Conservation (phyloP, 2,797 vertebrate genomes). For the Thunnus albacares region DNA sequence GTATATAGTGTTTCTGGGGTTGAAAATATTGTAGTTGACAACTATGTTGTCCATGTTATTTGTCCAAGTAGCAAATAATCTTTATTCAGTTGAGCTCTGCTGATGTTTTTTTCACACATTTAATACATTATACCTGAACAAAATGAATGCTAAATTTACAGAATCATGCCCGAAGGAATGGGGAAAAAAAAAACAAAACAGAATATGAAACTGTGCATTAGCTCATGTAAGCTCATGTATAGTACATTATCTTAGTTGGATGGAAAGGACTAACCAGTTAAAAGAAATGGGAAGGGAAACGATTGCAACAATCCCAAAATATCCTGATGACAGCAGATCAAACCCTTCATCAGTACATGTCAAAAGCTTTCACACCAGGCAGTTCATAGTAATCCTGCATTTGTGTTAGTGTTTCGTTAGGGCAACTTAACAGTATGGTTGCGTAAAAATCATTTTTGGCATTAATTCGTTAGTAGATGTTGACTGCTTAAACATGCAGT, state of each 20-base stretch:
- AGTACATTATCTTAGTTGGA: conserved; percentile 1
- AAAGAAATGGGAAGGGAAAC: conserved; percentile 8
- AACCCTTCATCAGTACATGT: not conserved
- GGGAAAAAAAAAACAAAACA: not conserved
- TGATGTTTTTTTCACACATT: not conserved
- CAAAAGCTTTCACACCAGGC: not conserved
- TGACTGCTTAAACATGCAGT: conserved; percentile 16
- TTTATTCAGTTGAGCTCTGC: not conserved
- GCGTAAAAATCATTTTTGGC: not conserved
- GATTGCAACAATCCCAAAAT: not conserved
- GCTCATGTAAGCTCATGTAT: conserved; percentile 34
- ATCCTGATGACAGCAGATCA: not conserved
- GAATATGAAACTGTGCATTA: conserved; percentile 12
- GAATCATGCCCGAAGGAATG: not conserved
- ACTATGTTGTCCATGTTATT: conserved; percentile 4
- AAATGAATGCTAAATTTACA: not conserved
- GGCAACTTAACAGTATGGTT: not conserved
- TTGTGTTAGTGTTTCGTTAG: not conserved
- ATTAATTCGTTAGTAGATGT: not conserved
- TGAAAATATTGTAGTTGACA: conserved; percentile 3
- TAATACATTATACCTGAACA: not conserved
- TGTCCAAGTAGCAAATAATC: conserved; percentile 11
- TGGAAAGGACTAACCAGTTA: not conserved
- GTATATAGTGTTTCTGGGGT: conserved; percentile 12
- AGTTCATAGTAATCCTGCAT: not conserved